Base-by-base conservation (phyloP, 2,888 invertebrate genomes). In the Pristionchus mayeri region DNA sequence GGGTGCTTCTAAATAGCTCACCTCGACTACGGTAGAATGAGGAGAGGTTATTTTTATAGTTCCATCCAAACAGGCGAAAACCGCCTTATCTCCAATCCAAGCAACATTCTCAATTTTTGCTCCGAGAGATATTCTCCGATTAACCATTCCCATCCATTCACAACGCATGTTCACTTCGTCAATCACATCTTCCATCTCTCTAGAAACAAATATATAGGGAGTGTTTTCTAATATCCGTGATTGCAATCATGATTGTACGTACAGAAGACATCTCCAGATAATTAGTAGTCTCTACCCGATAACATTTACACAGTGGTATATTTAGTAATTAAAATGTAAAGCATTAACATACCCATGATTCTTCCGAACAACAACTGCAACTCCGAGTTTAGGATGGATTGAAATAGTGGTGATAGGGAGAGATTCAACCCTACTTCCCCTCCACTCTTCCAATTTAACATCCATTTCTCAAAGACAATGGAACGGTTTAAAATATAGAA, bases 391-490 rank as follows among this genome's bases (percentile, higher is more conserved):
- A 9, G 57, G 40, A 30, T 81, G 80, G 18, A 81, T 40, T 13
- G 80, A 3, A 44, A 81, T 57, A n/a, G 57, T 18, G 30, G 80
- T 60, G 24, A 81, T 60, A 3, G 80, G 80, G 21, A 81, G 80
- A 44, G 80, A 57, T 9, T 44, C 48, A 6, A 81, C 60, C 16
- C 60, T 27, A 34, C 37, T 44, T 3, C 27, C 24, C n/a, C 57
- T 30, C 80, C 80, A 81, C 40, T 81, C 80, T 24, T 81, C 80
- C 37, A 81, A 18, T 44, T n/a, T 37, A 9, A 81, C 3, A n/a
- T 81, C 80, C 80, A 81, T 79, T 7, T 52, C 34, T 37, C 18
- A 16, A 16, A 76, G 16, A 27, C 11, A 76, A 75, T 7, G 40
- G 13, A 34, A 37, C 40, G 6, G 11, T 75, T 44, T 18, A 18